A percentile compares a stretch with the other conserved stretches of the same genome.
Conservation (phyloP, 92 coral and sea anemone genomes). For the Porites lobata region DNA sequence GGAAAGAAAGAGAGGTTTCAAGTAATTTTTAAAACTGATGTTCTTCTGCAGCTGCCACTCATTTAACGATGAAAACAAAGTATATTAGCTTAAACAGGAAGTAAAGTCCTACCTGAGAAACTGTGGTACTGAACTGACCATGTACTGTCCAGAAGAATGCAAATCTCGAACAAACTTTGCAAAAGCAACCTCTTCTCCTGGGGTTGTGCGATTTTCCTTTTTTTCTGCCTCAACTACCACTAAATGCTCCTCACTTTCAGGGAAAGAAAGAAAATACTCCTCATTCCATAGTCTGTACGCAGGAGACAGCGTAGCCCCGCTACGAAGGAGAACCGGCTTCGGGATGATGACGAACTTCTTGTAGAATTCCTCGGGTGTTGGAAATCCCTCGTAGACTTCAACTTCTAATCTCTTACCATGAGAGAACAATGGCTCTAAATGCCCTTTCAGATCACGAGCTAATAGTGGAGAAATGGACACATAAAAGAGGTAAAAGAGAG, state of each 20-base stretch:
- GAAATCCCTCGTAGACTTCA: conserved; percentile 71
- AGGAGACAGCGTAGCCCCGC: conserved; percentile 83
- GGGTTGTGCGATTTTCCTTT: conserved; percentile 83
- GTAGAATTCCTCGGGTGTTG: conserved; percentile 79
- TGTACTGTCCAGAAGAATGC: conserved; percentile 71
- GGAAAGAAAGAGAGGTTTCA: no score
- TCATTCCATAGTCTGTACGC: conserved; percentile 88
- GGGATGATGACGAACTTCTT: conserved; percentile 69
- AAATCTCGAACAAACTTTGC: conserved; percentile 76
- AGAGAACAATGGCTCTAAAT: conserved; percentile 85
- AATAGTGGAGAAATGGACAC: not conserved
- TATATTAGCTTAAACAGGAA: not conserved
- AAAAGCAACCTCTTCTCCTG: conserved; percentile 75
- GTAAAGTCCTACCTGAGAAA: conserved; percentile 76
- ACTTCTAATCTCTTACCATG: conserved; percentile 66
- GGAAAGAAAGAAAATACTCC: conserved; percentile 82
- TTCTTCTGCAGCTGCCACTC: no score
- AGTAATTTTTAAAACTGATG: no score
- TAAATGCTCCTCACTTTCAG: conserved; percentile 71
- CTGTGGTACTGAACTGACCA: conserved; percentile 90
- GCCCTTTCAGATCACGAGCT: conserved; percentile 66
- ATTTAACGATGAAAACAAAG: no score
- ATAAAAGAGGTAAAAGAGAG: not conserved
- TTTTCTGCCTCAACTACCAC: conserved; percentile 85
- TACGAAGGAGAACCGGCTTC: conserved; percentile 84